A percentile compares a stretch with the other conserved stretches of the same genome.
Evolutionary conservation across 2,797 vertebrate genomes (phyloP).

Genomic region (Clamator glandarius): DNA sequence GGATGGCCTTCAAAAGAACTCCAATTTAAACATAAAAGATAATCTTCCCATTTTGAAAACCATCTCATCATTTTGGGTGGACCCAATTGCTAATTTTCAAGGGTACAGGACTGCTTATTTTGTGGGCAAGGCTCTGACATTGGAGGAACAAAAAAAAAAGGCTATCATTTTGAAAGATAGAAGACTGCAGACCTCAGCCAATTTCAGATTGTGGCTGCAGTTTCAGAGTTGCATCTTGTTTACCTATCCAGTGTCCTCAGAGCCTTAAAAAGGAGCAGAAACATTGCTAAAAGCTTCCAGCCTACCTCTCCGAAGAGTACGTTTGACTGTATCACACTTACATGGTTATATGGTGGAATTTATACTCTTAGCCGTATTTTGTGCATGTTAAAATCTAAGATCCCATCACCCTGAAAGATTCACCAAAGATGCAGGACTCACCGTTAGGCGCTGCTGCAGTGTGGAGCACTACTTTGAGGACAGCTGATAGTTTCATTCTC

Average conservation of each 20-base stretch:
- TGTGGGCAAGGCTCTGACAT: neutral
- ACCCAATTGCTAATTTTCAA: neutral
- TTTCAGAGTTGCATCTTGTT: neutral
- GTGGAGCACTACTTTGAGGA: neutral
- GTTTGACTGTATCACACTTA: neutral
- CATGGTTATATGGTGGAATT: neutral
- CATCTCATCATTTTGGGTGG: neutral
- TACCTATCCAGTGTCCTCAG: fast-evolving
- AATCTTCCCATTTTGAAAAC: neutral
- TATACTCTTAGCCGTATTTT: neutral
- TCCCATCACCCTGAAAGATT: neutral
- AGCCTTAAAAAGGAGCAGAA: neutral
- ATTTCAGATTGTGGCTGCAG: neutral
- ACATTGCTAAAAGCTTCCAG: neutral
- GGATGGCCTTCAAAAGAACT: neutral
- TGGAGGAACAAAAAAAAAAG: neutral
- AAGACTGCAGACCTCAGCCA: neutral
- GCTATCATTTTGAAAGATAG: neutral
- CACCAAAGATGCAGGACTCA: neutral
- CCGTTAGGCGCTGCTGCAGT: fast-evolving
- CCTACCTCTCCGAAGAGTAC: neutral
- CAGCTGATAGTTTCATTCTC: neutral
- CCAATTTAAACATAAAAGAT: neutral
- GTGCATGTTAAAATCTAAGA: neutral
- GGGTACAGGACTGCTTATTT: neutral